phyloP scores from a whole-genome alignment of 2,888 invertebrate species.

The Pyrochroa serraticornis region DNA sequence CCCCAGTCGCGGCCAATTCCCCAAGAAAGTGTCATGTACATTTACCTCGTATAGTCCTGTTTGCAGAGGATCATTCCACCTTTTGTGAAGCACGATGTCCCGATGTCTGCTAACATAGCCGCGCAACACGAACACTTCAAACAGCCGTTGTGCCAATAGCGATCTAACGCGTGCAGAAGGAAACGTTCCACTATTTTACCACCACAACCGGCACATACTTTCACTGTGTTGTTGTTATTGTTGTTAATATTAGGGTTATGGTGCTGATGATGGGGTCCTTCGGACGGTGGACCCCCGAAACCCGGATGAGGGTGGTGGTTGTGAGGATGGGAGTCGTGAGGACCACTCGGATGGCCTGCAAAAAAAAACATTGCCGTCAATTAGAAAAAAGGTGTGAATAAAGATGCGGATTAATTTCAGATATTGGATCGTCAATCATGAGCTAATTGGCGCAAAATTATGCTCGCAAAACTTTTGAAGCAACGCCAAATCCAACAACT shows the following conservation, averaged over 20 bases:
- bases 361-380: slow-evolving; percentile 11
- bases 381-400: background rate
- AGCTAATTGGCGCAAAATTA: too few relatives aligned
- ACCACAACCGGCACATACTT: slow-evolving; percentile 90
- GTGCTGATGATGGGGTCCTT: slow-evolving; percentile 58
- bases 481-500: too few relatives aligned
- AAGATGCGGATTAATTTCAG: background rate
- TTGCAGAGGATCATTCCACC: slow-evolving; percentile 94
- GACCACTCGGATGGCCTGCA: slow-evolving; percentile 55
- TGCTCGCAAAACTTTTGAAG: too few relatives aligned
- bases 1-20: slow-evolving; percentile 30
- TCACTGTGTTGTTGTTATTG: slow-evolving; percentile 64
- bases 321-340: slow-evolving; percentile 55
- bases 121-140: slow-evolving; percentile 93
- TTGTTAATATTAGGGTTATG: slow-evolving; percentile 64
- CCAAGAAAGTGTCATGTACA: slow-evolving; percentile 37
- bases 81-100: slow-evolving; percentile 90
- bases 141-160: slow-evolving; percentile 96
- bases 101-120: slow-evolving; percentile 88
- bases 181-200: slow-evolving; percentile 91
- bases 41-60: slow-evolving; percentile 93
- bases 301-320: slow-evolving; percentile 57
- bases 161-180: slow-evolving; percentile 88
- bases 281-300: slow-evolving; percentile 59
- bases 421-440: too few relatives aligned